phyloP scores from a whole-genome alignment of 2,113 vertebrate species.

The Otocyon megalotis region DNA sequence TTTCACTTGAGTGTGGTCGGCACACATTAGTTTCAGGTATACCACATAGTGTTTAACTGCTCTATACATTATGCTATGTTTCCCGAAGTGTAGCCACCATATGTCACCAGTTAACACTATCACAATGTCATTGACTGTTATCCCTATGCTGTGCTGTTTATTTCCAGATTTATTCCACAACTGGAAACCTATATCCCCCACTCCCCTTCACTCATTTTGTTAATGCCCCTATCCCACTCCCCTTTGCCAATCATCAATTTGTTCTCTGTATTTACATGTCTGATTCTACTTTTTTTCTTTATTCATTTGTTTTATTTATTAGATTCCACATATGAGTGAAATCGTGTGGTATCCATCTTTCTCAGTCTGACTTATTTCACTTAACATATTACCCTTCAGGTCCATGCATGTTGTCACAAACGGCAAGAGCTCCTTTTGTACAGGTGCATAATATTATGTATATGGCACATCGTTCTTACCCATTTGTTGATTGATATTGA shows the following conservation, averaged over 20 bases:
- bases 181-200: not conserved
- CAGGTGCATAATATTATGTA: not conserved
- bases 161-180: not conserved
- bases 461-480: not conserved
- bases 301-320: not conserved
- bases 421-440: not conserved
- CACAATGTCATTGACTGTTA: not conserved
- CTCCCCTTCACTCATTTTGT: not conserved
- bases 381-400: not conserved
- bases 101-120: not conserved
- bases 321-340: not conserved
- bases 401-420: not conserved
- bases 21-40: not conserved
- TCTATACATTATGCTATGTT: not conserved
- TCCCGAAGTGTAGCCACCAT: not conserved
- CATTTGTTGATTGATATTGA: not conserved
- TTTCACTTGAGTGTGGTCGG: not conserved
- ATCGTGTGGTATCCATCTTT: not conserved
- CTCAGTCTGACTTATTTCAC: not conserved
- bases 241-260: not conserved
- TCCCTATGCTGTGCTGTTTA: not conserved
- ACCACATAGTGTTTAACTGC: not conserved
- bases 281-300: not conserved
- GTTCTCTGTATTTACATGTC: not conserved
- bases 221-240: not conserved